Base-by-base conservation (phyloP, 2,797 vertebrate species). In the Sebastes minor region DNA sequence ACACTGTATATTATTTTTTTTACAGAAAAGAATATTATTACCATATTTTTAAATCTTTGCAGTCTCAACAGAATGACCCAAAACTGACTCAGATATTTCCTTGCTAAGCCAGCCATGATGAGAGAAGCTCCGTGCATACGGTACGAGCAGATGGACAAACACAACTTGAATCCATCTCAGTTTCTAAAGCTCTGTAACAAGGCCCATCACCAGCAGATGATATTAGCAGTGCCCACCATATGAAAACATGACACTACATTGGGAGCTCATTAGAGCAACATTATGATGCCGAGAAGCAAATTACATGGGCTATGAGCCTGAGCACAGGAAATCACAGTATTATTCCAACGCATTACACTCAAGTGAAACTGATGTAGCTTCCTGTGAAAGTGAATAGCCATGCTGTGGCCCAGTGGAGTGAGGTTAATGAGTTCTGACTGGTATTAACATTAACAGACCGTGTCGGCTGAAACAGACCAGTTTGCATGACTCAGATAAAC, bases 361-460 rank as follows among this genome's bases (percentile, higher is more conserved):
- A 59, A 81, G 67, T 82, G 78, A 83, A 87, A 82, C 71, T 75
- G 68, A 77, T 82, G 68, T 25, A 73, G 84, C 83, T 84, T 87
- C 77, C 78, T 82, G 86, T 86, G 76, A 87, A 84, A 87, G 56
- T 77, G 79, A 90, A 83, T 65, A 77, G 64, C 86, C 76, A 46
- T 69, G 81, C 84, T 83, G 79, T 2, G 71, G 63, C 81, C 80
- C 79, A 78, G 65, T 38, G 77, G 71, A 85, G 82, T 69, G 83
- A 86, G 82, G 78, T 80, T 91, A 91, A 92, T 84, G 65, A 86
- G 73, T 72, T 85, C 79, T 88, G 83, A 87, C 84, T 83, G 82
- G 87, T 67, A 73, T 82, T 75, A 89, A 78, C 81, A 60, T 78
- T 83, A 89, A 86, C 81, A 46, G 74, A 88, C 70, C 27, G 9